Evolutionary conservation across 2,113 vertebrate genomes (phyloP), one percentile per base, ranked within the genome.

Genomic region (Cyanoramphus novaezelandiae): DNA sequence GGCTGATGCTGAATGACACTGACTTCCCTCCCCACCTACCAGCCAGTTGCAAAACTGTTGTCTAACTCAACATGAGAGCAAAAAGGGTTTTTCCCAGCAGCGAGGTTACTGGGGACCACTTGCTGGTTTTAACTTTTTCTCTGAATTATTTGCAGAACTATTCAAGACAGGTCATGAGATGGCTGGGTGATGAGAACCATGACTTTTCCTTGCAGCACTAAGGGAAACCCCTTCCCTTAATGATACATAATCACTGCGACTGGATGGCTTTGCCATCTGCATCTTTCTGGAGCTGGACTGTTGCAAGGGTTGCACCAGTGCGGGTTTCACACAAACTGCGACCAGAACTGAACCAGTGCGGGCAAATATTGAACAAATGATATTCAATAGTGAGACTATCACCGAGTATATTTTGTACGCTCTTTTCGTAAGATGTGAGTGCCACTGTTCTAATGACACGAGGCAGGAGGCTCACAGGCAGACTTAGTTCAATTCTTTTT

Each of bases 51-150:
- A 55, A 49, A 86, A 25, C 6, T 15, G 0, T 50, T 60, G 83
- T 20, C 11, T 33, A 31, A 52, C 39, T 47, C 2, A 2, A 23
- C 3, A 23, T 0, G 3, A 24, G 19, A 79, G 10, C 3, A 1
- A 31, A 87, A 74, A n/a, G 6, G 4, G 0, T 33, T 44, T n/a
- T 52, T 24, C 21, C 52, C 6, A 9, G 33, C 15, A 31, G 33
- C 0, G 2, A 64, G 31, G 11, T 29, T 5, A 21, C 64, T 84
- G 65, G 14, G 27, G 13, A 29, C 1, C 1, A n/a, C 17, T 6
- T 25, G 27, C 70, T 49, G 63, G 2, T 8, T 80, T 86, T n/a
- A 25, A 23, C 2, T 41, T 44, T 35, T 43, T 19, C 71, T 46
- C 41, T 5, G 59, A 57, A 31, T 49, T 44, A 47, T 65, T 57